Conservation (phyloP, 2,888 invertebrate genomes). For the Platynereis dumerilii region DNA sequence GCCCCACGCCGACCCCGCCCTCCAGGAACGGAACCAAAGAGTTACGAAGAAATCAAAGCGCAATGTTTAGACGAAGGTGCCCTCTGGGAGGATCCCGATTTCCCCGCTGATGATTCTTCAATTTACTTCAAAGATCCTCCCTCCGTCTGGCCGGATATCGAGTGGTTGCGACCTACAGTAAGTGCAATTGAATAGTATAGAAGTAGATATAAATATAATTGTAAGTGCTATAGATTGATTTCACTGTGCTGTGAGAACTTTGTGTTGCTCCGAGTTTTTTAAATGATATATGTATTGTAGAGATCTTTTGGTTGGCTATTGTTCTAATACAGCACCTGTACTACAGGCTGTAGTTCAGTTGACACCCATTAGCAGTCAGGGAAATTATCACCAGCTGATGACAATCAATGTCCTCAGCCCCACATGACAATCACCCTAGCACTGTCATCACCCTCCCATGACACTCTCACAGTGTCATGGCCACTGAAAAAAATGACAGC, state of each 20-base stretch:
- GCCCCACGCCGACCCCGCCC: neutral
- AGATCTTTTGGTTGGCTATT: too few relatives aligned
- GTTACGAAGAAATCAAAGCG: conserved; percentile 89
- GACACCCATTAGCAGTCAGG: too few relatives aligned
- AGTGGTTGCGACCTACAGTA: conserved; percentile 87
- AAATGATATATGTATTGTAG: too few relatives aligned
- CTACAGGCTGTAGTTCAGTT: too few relatives aligned
- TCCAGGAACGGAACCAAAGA: conserved; percentile 66
- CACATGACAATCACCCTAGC: too few relatives aligned
- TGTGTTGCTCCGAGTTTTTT: neutral
- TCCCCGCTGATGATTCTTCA: conserved; percentile 80
- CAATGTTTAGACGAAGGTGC: conserved; percentile 76
- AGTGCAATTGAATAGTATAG: conserved; percentile 36
- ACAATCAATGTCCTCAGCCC: too few relatives aligned
- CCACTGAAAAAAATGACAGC: too few relatives aligned
- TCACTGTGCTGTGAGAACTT: neutral
- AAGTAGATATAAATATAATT: neutral
- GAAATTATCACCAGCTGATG: too few relatives aligned
- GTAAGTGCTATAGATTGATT: neutral
- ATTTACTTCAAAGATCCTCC: conserved; percentile 85
- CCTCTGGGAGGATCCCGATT: conserved; percentile 90
- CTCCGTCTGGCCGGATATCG: conserved; percentile 74
- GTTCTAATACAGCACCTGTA: too few relatives aligned
- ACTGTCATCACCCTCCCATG: too few relatives aligned
- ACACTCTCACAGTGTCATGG: too few relatives aligned